Conservation (phyloP, 2,113 vertebrate species). For the Orthonyx spaldingii region DNA sequence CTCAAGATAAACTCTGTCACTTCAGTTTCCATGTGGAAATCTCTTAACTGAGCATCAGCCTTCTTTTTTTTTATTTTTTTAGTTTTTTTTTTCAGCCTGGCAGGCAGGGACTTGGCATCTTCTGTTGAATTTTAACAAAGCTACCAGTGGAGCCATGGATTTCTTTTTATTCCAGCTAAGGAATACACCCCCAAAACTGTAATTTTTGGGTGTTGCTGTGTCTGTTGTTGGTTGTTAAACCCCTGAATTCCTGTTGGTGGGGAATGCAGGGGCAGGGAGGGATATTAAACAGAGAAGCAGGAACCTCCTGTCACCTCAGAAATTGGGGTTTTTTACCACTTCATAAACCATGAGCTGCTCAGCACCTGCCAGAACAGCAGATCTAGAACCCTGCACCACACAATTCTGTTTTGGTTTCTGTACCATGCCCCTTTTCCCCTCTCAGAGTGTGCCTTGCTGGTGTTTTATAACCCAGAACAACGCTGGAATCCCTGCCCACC, state of each 20-base stretch:
- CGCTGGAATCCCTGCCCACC: not conserved
- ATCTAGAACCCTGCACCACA: not conserved
- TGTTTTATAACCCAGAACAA: not conserved
- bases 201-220: not conserved
- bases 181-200: not conserved
- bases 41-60: not conserved
- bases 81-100: not conserved
- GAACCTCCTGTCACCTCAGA: not conserved
- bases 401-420: not conserved
- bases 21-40: not conserved
- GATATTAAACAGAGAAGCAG: not conserved
- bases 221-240: not conserved
- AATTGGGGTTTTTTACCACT: not conserved
- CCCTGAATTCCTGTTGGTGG: not conserved
- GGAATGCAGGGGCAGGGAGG: not conserved
- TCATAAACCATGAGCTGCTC: not conserved
- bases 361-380: not conserved
- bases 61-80: not conserved
- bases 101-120: not conserved
- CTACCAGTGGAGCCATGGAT: not conserved
- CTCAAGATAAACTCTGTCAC: not conserved
- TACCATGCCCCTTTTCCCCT: rapidly evolving
- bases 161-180: not conserved
- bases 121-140: not conserved
- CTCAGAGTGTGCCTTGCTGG: not conserved